phyloP scores from a whole-genome alignment of 2,888 invertebrate species.

The Lacanobia wlatinum region DNA sequence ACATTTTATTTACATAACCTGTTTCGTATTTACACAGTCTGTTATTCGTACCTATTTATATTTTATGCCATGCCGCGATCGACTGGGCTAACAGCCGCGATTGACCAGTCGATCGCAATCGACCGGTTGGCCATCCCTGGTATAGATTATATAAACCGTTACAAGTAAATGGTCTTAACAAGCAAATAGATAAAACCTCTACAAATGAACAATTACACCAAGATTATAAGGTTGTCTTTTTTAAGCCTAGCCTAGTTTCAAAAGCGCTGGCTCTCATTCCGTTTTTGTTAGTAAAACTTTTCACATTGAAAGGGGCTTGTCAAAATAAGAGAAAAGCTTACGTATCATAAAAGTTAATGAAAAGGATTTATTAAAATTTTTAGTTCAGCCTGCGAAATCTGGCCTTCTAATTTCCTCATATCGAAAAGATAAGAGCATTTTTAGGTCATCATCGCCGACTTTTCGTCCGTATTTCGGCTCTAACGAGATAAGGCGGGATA shows the following conservation, averaged over 20 bases:
- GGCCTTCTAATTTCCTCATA: constrained; percentile 19
- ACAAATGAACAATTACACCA: background rate
- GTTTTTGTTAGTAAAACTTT: too few relatives aligned
- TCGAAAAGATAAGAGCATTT: constrained; percentile 28
- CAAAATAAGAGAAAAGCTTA: background rate
- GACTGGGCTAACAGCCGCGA: too few relatives aligned
- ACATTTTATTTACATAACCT: too few relatives aligned
- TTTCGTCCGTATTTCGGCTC: constrained; percentile 14
- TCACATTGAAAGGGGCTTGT: background rate
- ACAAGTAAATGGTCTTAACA: fast-evolving
- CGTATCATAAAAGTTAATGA: background rate
- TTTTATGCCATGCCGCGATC: too few relatives aligned
- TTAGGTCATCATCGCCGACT: constrained; percentile 27
- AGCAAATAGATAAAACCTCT: background rate
- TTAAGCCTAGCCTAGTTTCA: too few relatives aligned
- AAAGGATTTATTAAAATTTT: background rate
- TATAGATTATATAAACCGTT: too few relatives aligned
- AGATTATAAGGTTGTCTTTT: background rate
- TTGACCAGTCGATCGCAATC: too few relatives aligned
- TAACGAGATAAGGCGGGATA: constrained; percentile 25
- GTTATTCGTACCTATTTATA: too few relatives aligned
- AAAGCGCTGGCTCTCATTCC: background rate
- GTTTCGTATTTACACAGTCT: too few relatives aligned
- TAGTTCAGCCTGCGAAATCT: background rate
- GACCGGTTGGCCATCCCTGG: too few relatives aligned